Evolutionary conservation across 2,113 vertebrate genomes (phyloP).

Genomic region (Thryonomys swinderianus): DNA sequence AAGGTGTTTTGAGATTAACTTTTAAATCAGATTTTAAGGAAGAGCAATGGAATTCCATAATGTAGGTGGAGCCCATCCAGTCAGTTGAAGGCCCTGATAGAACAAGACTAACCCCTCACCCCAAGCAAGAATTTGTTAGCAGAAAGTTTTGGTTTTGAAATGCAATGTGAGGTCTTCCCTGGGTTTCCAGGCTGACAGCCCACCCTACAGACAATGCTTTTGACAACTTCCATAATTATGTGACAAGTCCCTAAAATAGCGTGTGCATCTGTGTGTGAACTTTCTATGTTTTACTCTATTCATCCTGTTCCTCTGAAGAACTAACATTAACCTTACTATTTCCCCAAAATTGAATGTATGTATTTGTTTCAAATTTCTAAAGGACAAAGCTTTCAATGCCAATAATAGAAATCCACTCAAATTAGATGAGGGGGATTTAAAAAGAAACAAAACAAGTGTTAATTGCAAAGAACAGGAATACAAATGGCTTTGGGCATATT

Average conservation of each 20-base stretch:
- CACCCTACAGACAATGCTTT: not conserved
- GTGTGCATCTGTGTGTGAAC: no score
- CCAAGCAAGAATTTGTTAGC: not conserved
- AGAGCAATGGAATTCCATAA: not conserved
- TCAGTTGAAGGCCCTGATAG: not conserved
- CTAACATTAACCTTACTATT: not conserved
- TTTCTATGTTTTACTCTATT: not conserved
- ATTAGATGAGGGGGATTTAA: not conserved
- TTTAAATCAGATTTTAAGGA: not conserved
- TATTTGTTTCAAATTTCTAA: conserved; percentile 40
- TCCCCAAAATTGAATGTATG: not conserved
- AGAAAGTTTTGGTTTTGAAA: not conserved
- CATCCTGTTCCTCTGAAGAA: not conserved
- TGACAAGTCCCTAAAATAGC: not conserved
- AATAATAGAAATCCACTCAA: conserved; percentile 34
- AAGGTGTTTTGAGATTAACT: not conserved
- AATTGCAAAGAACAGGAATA: conserved; percentile 2
- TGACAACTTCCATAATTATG: not conserved
- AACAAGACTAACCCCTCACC: not conserved
- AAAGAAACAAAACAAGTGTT: not conserved
- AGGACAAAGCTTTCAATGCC: not conserved
- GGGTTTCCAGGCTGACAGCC: not conserved
- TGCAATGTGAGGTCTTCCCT: not conserved
- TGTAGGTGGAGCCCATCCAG: not conserved
- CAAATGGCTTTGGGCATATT: not conserved